phyloP scores from a whole-genome alignment of 2,113 vertebrate genomes.

The Ageneiosus marmoratus region DNA sequence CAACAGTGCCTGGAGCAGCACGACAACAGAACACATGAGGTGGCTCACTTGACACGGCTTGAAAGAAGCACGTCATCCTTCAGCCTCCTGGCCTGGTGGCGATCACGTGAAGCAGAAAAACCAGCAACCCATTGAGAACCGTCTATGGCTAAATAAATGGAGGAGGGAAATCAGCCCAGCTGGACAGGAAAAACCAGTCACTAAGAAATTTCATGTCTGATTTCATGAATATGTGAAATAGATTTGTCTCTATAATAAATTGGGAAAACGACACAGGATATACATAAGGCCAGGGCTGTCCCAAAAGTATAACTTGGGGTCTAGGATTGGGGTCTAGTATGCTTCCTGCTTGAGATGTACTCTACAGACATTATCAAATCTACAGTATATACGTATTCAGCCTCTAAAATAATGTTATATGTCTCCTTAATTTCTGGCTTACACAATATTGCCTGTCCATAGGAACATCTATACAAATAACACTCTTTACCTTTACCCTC shows the following conservation, averaged over 20 bases:
- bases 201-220: background rate
- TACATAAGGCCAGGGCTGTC: background rate
- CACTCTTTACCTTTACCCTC: too few relatives aligned
- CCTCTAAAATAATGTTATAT: background rate
- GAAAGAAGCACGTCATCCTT: background rate
- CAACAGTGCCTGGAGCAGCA: background rate
- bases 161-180: background rate
- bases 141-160: background rate
- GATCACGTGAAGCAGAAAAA: background rate
- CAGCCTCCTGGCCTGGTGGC: background rate
- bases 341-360: background rate
- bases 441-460: background rate
- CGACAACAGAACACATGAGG: background rate
- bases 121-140: background rate
- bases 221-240: background rate
- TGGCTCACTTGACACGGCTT: background rate
- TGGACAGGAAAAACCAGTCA: background rate
- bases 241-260: background rate
- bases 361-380: background rate
- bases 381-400: background rate
- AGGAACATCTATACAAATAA: too few relatives aligned
- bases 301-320: background rate
- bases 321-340: background rate
- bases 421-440: background rate
- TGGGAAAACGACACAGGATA: background rate